Conservation (phyloP, 2,797 vertebrate species). For the Manis pentadactyla region DNA sequence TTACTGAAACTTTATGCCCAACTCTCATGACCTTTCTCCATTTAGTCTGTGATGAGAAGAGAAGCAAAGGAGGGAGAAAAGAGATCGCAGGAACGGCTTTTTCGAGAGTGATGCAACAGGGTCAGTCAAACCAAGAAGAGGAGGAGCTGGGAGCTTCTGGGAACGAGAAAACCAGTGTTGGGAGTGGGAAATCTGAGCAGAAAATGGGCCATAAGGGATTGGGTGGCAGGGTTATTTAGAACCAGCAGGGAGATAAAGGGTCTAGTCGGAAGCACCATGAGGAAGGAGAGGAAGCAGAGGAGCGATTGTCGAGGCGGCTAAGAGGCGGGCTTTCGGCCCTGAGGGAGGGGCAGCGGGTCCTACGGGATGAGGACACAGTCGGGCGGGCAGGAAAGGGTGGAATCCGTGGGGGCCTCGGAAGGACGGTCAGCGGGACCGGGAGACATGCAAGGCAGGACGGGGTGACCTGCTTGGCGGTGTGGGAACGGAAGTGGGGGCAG, state of each 20-base stretch:
- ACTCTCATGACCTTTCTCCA: slow-evolving; percentile 64
- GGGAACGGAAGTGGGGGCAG: not conserved
- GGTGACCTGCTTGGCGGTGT: not conserved
- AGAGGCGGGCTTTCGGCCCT: not conserved
- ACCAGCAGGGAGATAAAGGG: not conserved
- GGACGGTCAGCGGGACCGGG: not conserved
- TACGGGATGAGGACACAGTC: too few species aligned
- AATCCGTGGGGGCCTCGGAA: not conserved
- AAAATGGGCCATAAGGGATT: not conserved
- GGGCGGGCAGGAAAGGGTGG: not conserved
- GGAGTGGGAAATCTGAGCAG: not conserved
- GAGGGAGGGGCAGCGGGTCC: not conserved
- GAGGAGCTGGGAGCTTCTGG: not conserved
- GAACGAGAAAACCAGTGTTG: not conserved
- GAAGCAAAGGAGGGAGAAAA: not conserved
- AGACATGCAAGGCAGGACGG: not conserved
- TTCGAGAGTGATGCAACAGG: slow-evolving; percentile 70
- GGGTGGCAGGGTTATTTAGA: not conserved
- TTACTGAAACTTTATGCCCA: slow-evolving; percentile 69
- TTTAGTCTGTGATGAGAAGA: not conserved
- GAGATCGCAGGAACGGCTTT: not conserved
- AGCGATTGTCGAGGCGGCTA: not conserved
- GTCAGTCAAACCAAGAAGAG: not conserved
- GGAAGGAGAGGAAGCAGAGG: too few species aligned
- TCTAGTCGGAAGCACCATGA: fast-evolving